Conservation (phyloP, 2,888 invertebrate species). For the Fragum whitleyi region DNA sequence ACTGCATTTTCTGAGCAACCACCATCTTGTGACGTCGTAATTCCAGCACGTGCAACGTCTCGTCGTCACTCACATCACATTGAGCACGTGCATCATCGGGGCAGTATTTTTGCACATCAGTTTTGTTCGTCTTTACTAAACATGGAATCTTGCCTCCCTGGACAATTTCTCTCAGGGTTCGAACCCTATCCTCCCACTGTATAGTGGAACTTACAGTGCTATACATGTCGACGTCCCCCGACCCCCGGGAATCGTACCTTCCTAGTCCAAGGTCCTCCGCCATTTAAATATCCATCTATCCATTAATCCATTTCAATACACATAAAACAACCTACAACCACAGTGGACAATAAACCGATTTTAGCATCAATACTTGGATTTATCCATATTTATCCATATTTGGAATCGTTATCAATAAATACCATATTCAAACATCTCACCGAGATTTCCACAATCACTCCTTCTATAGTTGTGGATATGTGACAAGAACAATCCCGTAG, state of each 20-base stretch:
- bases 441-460: constrained; percentile 19
- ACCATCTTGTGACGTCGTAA: constrained; percentile 74
- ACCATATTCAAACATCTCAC: constrained; percentile 23
- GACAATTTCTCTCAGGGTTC: constrained; percentile 72
- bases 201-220: not conserved
- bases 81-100: not conserved
- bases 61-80: constrained; percentile 42
- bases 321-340: not conserved
- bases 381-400: not conserved
- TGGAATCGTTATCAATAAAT: constrained; percentile 21
- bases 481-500: not conserved
- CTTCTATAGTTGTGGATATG: not conserved
- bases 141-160: constrained; percentile 60
- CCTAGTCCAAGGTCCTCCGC: not conserved
- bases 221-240: not conserved
- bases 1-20: constrained; percentile 74
- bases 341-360: not conserved
- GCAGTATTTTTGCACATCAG: constrained; percentile 40
- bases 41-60: constrained; percentile 74
- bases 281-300: constrained; percentile 20
- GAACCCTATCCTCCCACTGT: constrained; percentile 72
- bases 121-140: constrained; percentile 48
- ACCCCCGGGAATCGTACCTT: constrained; percentile 4
- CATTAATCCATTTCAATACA: constrained; percentile 8
- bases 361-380: not conserved